Evolutionary conservation across 2,888 invertebrate species (phyloP), one percentile per base, ranked within the genome.

Genomic region (Lithophane leautieri): DNA sequence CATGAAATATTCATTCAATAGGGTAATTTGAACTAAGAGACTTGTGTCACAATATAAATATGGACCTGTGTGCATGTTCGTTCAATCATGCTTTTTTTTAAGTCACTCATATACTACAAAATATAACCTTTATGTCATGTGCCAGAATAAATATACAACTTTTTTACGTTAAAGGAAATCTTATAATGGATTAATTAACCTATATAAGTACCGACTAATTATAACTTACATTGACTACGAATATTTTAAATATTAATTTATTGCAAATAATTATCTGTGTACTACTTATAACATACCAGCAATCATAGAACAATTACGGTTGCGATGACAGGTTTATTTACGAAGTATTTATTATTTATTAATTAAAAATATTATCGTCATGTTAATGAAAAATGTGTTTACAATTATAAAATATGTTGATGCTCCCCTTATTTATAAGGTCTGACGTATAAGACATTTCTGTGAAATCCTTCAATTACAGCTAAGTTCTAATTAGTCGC

Each of bases 251-350:
- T 6, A 47, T 8, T 69, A 54, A 67, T 60, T 73, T 40, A 74
- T 76, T 71, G 22, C 12, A 47, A 70, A 77, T 44, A 61, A 71
- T 69, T 74, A 22, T n/a, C 42, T 34, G 9, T 25, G 28, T 66
- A 61, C 56, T 56, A 61, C 56, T 44, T 25, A 60, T 73, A 76
- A 72, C 79, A 82, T 79, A 42, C 69, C 60, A 82, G 71, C 60
- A 84, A 78, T 83, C 68, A 78, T 25, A 58, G 1, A 54, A 54
- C 73, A 65, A 85, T 85, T 72, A 79, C n/a, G 16, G 19, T 70
- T 28, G 19, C 68, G 12, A 67, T 79, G 69, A 76, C 70, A 76
- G 79, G 74, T 84, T 79, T 67, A 84, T 73, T 68, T 68, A 60
- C 63, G 54, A 75, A 56, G 70, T 44, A 82, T 63, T 76, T 65